Base-by-base conservation (phyloP, 2,888 invertebrate species). In the Sicus ferrugineus region DNA sequence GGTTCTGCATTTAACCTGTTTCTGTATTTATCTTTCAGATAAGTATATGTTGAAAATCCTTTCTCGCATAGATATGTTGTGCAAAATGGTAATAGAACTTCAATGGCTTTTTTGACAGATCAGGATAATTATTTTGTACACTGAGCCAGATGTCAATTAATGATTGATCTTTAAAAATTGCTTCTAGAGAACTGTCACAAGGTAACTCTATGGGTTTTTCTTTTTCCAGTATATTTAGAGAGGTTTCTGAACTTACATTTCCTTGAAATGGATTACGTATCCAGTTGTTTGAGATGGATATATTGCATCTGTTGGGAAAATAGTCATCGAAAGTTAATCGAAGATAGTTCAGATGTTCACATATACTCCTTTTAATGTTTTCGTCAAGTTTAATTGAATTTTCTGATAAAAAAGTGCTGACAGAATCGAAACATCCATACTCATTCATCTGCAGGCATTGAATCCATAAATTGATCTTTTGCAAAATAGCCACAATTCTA, bases 241-340 rank as follows among this genome's bases (percentile, higher is more conserved):
- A 42, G 16, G 42, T 42, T 42, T 42, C 16, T 42, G 42, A 14
- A 42, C 9, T 42, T 42, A 42, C 42, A 42, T 42, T 42, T 42
- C 42, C 42, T 42, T 42, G 42, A 42, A 42, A 42, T 42, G 42
- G 42, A 42, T 42, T 42, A 42, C 42, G 42, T 42, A 42, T 42
- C 5, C 42, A 5, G 42, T 42, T 42, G 11, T 42, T 42, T 42
- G 42, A 42, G 5, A 42, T 42, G 42, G 42, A 42, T 42, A 42
- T 42, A 42, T 42, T 42, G 42, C 42, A 42, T 42, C 42, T 3
- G 5, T 5, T 42, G 42, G 16, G n/a, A 9, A 42, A 9, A 42
- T 42, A 9, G 42, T 14, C 5, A n/a, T n/a, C n/a, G n/a, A n/a
- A n/a, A n/a, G n/a, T n/a, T n/a, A n/a, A n/a, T n/a, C n/a, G n/a